phyloP scores from a whole-genome alignment of 2,797 vertebrate genomes.

The Tapirus indicus region DNA sequence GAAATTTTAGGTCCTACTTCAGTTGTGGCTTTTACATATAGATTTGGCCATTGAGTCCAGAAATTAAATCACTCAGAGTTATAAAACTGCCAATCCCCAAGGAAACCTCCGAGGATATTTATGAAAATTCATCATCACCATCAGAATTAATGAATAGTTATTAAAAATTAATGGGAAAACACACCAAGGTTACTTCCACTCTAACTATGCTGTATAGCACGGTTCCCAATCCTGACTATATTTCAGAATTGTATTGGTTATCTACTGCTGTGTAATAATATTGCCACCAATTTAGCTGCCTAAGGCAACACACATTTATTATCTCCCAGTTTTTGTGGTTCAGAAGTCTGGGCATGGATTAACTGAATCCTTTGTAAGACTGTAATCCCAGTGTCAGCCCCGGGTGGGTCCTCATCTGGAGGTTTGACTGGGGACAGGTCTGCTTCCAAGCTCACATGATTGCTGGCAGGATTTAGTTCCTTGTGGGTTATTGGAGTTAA shows the following conservation, averaged over 20 bases:
- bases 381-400: background rate
- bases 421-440: background rate
- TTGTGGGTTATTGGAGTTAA: background rate
- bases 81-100: background rate
- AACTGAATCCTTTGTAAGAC: background rate
- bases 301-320: constrained; percentile 34
- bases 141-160: constrained; percentile 51
- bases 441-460: background rate
- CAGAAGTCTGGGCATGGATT: background rate
- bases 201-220: background rate
- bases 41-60: background rate
- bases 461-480: background rate
- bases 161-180: constrained; percentile 18
- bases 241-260: background rate
- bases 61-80: constrained; percentile 48
- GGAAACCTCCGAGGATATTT: background rate
- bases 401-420: background rate
- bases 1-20: background rate
- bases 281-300: background rate
- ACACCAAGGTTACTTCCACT: background rate
- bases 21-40: background rate
- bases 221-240: background rate
- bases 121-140: constrained; percentile 28
- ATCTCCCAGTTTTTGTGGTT: constrained; percentile 29
- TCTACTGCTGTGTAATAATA: background rate